Conservation (phyloP, 1,140 invertebrate genomes). For the Trissolcus basalis region DNA sequence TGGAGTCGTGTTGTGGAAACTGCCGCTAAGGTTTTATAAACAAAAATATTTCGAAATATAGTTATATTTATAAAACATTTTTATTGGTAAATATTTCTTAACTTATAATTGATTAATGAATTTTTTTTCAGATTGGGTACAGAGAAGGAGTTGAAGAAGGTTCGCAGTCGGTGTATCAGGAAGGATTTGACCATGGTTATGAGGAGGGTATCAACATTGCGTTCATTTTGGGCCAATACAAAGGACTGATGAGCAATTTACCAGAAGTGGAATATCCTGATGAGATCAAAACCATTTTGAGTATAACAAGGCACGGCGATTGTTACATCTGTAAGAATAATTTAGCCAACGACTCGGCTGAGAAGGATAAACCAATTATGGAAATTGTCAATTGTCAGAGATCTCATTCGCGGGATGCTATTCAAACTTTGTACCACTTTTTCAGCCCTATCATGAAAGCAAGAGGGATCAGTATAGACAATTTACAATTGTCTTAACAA, state of each 20-base stretch:
- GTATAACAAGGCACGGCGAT: slow-evolving; percentile 63
- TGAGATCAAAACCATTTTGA: slow-evolving; percentile 61
- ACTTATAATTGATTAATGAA: slow-evolving; percentile 47
- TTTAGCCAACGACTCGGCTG: background rate
- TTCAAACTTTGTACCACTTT: slow-evolving; percentile 59
- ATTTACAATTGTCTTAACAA: slow-evolving; percentile 14
- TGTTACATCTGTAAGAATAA: slow-evolving; percentile 65
- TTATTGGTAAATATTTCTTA: no score
- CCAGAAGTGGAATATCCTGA: slow-evolving; percentile 56
- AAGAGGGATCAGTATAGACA: slow-evolving; percentile 47
- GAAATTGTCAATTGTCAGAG: slow-evolving; percentile 61
- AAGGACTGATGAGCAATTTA: slow-evolving; percentile 62
- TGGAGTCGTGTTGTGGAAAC: slow-evolving; percentile 64
- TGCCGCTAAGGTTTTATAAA: slow-evolving; percentile 64
- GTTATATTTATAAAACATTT: slow-evolving; percentile 1
- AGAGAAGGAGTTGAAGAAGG: slow-evolving; percentile 78
- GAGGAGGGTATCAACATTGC: slow-evolving; percentile 75
- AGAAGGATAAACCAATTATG: slow-evolving; percentile 47
- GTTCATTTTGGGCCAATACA: slow-evolving; percentile 74
- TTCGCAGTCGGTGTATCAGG: slow-evolving; percentile 75
- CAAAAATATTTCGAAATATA: slow-evolving; percentile 2
- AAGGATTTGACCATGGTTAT: slow-evolving; percentile 78
- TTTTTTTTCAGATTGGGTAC: slow-evolving; percentile 74
- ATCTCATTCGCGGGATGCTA: slow-evolving; percentile 48
- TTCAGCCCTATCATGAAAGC: slow-evolving; percentile 61